phyloP scores from a whole-genome alignment of 2,888 invertebrate species.

The Spodoptera littoralis region DNA sequence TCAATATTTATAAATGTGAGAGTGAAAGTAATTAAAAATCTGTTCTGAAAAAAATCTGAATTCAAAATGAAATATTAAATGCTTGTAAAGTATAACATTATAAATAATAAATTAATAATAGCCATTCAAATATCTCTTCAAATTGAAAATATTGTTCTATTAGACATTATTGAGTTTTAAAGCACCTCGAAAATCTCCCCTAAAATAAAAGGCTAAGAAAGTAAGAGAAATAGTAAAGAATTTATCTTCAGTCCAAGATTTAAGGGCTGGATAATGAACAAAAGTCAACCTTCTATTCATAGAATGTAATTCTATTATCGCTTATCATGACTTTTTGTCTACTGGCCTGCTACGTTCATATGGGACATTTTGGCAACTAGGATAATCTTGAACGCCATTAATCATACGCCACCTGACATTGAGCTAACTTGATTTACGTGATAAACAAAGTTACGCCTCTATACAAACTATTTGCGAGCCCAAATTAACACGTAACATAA shows the following conservation, averaged over 20 bases:
- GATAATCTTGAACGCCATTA: constrained; percentile 42
- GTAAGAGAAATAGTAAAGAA: neutral
- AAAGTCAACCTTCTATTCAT: constrained; percentile 26
- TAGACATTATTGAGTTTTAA: no score
- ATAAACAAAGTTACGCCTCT: constrained; percentile 10
- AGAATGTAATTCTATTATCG: constrained; percentile 6
- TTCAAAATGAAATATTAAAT: no score
- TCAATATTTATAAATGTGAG: no score
- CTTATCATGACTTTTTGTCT: neutral
- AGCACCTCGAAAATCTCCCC: neutral
- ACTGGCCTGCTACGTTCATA: constrained; percentile 6
- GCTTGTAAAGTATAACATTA: no score
- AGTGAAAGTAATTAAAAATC: no score
- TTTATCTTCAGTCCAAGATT: constrained; percentile 1
- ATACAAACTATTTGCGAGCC: constrained; percentile 7
- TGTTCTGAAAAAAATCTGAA: no score
- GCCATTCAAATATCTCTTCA: no score
- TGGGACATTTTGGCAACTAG: constrained; percentile 32
- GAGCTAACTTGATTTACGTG: constrained; percentile 55
- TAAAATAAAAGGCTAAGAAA: neutral
- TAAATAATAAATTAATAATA: no score
- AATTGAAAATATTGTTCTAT: no score
- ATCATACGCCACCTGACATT: constrained; percentile 54
- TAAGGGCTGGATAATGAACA: neutral
- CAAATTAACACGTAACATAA: constrained; percentile 2